Base-by-base conservation (phyloP, 2,113 vertebrate genomes). In the Choloepus hoffmanni region DNA sequence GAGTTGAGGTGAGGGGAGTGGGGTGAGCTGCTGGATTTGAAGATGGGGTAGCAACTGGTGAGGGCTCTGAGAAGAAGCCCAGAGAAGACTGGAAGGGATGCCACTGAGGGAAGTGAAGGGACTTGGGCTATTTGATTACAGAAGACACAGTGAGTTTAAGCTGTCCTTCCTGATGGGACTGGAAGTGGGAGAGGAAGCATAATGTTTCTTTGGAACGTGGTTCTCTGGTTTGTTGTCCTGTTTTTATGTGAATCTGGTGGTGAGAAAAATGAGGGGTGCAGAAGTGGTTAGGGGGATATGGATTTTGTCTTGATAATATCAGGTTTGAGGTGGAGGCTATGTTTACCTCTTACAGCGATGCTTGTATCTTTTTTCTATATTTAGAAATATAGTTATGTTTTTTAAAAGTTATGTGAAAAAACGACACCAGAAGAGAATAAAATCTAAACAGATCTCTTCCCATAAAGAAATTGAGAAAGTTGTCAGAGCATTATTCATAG, bases 371-470 rank as follows among this genome's bases (percentile, higher is more conserved):
- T 92, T 92, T 67, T 70, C 89, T 94, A 45, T 89, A 85, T 93
- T 96, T 96, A 95, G 94, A 94, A 89, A 70, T n/a, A 58, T 76
- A 85, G 73, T 82, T 94, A 77, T 92, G 85, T 81, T 73, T 68
- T 90, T 90, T 24, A 76, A 82, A 89, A 85, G 53, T 73, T 78
- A 72, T 5, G 7, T 19, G 65, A 93, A 36, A 14, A 73, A n/a
- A 8, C 23, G 55, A 85, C 72, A 81, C 48, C 53, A 95, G 92
- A 97, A 90, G 77, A 96, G 85, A 86, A 67, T 78, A 73, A 55
- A 93, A 70, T 70, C 70, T 92, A 92, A 95, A 77, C 67, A 95
- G 73, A 82, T 74, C 63, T 92, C 21, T 95, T 93, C 89, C 43
- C 68, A 26, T 85, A 79, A 79, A 94, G 70, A 94, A 72, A 70